Percentiles rank a stretch among this genome's conserved stretches.
Conservation (phyloP, 2,888 invertebrate species). For the Schizaphis graminum region DNA sequence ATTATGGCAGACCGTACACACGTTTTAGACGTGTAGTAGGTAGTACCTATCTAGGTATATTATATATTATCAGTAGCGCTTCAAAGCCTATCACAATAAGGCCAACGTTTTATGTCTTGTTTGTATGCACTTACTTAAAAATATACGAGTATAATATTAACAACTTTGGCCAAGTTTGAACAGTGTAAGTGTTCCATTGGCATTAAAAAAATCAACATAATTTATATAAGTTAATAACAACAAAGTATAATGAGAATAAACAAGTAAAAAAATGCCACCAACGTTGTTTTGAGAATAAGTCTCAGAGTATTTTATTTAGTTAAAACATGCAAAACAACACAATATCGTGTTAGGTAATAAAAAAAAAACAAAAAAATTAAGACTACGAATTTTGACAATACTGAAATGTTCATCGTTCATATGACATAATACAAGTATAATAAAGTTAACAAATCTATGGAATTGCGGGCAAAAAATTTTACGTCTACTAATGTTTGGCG, state of each 20-base stretch:
- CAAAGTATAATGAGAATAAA: neutral
- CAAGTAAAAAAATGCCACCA: neutral
- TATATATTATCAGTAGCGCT: neutral
- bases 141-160: neutral
- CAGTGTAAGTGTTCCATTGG: neutral
- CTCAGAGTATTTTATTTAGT: neutral
- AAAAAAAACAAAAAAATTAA: neutral
- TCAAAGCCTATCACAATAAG: neutral
- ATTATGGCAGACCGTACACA: neutral
- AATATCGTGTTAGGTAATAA: neutral
- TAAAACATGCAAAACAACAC: neutral
- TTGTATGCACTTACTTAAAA: neutral
- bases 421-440: neutral
- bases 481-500: neutral
- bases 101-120: neutral
- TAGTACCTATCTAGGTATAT: neutral
- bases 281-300: neutral
- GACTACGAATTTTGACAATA: neutral
- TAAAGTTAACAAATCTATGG: neutral
- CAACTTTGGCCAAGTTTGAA: neutral
- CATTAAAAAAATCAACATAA: neutral
- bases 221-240: neutral
- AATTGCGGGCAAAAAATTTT: neutral
- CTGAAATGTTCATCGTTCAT: constrained; percentile 2
- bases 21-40: neutral